Evolutionary conservation across 2,797 vertebrate genomes (phyloP), one percentile per base, ranked within the genome.

Genomic region (Galaxias olidus): DNA sequence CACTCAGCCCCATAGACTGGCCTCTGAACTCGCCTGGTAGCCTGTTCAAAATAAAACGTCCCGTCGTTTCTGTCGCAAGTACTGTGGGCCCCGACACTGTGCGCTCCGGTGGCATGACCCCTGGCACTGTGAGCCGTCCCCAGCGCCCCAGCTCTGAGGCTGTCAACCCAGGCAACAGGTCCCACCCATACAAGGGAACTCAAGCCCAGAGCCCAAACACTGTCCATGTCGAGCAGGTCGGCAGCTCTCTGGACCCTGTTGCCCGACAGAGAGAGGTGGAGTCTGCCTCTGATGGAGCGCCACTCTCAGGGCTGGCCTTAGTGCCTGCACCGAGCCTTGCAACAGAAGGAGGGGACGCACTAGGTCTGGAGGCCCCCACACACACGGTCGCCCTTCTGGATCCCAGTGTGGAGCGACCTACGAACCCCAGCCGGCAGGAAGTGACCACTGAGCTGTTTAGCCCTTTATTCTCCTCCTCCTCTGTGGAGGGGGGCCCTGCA

Each of bases 401-500:
- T 75, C 57, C 67, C 76, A 76, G 84, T 73, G 72, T 82, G 84
- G 87, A 92, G 79, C 82, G 90, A 80, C 85, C 90, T 62, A 89
- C 89, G 5, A 78, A 86, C 44, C 79, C 88, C 42, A 67, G 81
- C 53, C 85, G 78, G 75, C 79, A 87, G 72, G 73, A 81, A 53
- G 78, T 84, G 69, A 82, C 86, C 71, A 80, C 81, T 0, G 85
- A 79, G 71, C 79, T 75, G 30, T 30, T 17, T 74, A 84, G 65
- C 83, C 81, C 62, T 74, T 60, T 73, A 12, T 17, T 41, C 56
- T 69, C 56, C 42, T 57, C 53, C 45, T 56, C 41, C 9, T 45
- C 45, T 43, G 44, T 20, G 14, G 14, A 14, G 20, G 54, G 50
- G 6, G 70, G 73, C 46, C 54, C 68, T 12, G 61, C 57, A 41